Base-by-base conservation (phyloP, 2,113 vertebrate species). In the Ptilonorhynchus violaceus region DNA sequence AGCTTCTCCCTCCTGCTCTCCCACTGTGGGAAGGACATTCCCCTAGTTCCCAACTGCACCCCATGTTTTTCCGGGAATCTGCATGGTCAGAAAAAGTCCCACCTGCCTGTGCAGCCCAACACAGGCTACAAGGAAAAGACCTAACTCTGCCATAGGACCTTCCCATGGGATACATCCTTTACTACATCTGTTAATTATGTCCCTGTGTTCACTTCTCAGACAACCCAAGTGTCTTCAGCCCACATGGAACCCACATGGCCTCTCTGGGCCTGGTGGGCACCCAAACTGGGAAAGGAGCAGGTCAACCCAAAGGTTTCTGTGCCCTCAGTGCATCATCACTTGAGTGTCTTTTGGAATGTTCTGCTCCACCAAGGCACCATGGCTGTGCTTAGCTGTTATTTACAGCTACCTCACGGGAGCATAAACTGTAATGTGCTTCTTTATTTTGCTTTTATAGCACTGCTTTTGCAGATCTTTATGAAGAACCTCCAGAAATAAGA, bases 201-300 rank as follows among this genome's bases (percentile, higher is more conserved):
- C 22, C 53, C 21, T 30, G 13, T 17, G 58, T 17, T 59, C 5
- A 1, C 19, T 53, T 11, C 39, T 67, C 2, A 8, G 30, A 64
- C 2, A 80, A 56, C 3, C 7, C 60, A 63, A 46, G 5, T 31
- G 66, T 22, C 60, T 74, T 23, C 66, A 69, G 13, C 8, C 25
- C 39, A 4, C 0, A 0, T 7, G 31, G n/a, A 79, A 39, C 47
- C 23, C 62, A 16, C 19, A 19, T 3, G 0, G n/a, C 6, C 14
- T 8, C 62, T 13, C 39, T 69, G 28, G 41, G 18, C 30, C 66
- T 46, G 23, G 30, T 63, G 67, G 46, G 27, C 19, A 58, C 20
- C 35, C 8, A 12, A 13, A 35, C 11, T n/a, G 30, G 58, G 42
- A 76, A 21, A 67, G 58, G 21, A 63, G 18, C 58, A 68, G n/a